Evolutionary conservation across 2,797 vertebrate genomes (phyloP), one percentile per base, ranked within the genome.

Genomic region (Rhinophrynus dorsalis): DNA sequence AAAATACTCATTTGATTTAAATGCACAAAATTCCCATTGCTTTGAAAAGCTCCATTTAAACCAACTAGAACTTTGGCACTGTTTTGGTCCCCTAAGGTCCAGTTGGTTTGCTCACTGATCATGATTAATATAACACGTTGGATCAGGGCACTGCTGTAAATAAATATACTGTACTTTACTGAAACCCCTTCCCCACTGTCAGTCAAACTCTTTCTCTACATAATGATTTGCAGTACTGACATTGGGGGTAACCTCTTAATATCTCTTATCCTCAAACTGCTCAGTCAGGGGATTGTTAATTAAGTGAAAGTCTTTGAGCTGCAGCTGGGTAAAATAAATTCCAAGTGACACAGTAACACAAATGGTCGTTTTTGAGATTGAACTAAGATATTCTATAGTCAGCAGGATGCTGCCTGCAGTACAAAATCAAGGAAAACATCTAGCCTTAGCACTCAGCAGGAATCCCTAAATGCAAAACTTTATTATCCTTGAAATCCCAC

Each of bases 401-500:
- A 73, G 70, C 62, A 47, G 70, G 70, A 67, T 9, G 37, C 70
- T 30, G 55, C 47, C 37, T 67, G 62, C 54, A 66, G 62, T 45
- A 67, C 54, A 60, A 60, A 60, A 66, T 73, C 62, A 73, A 73
- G 70, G 55, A 66, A 50, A 59, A 59, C 69, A 60, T 73, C 55
- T 42, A 66, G 62, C 37, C 70, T 73, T 54, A 47, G 27, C 62
- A 66, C 70, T 54, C 70, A 66, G 70, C 55, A 52, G 55, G 70
- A 66, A 23, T 52, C 47, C 62, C 47, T 66, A 73, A 73, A 73
- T 73, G 70, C 58, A 60, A 73, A 73, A 73, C 62, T 73, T 73
- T 67, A 73, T 73, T 73, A 73, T 73, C 69, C 70, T 73, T 67
- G 62, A 73, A 73, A 60, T 73, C 70, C 70, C 54, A 65, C 69